Base-by-base conservation (phyloP, 2,888 invertebrate genomes). In the Aphodius sticticus region DNA sequence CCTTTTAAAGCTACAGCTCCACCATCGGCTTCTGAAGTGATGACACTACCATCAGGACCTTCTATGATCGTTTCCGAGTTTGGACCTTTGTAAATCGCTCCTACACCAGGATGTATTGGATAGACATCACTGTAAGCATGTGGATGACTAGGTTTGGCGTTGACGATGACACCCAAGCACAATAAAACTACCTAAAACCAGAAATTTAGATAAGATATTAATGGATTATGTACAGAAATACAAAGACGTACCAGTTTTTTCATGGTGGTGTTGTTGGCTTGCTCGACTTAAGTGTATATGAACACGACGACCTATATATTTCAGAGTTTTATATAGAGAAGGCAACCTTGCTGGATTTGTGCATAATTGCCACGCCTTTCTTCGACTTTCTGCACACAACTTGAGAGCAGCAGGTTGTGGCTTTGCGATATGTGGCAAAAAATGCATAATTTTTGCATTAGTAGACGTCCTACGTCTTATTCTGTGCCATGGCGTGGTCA, bases 31-130 rank as follows among this genome's bases (percentile, higher is more conserved):
- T 86, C 86, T 53, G 88, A 84, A 5, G 86, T 87, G 69, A 89
- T 88, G 6, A 86, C 84, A 78, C 88, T 88, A 15, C 89, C 89
- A 83, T 89, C 89, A 6, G 89, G 89, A 16, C 89, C 89, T 84
- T 86, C 85, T 69, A 89, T 87, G 38, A 89, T 87, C 0, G 88
- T 89, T 83, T 87, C 87, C 0, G 86, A 87, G 78, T 87, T 85
- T 2, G 88, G 88, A 6, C 88, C 88, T 83, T 86, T 86, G 79
- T 86, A 88, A 70, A 89, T 87, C 6, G 87, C 87, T 16, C 88
- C 89, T 16, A 88, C 86, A 77, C 87, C 87, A 76, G 86, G 84
- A 36, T 87, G 83, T 6, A 87, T 84, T 6, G 86, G 82, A 35
- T 82, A 83, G 9, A 74, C 74, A 36, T 74, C 74, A n/a, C 7